Evolutionary conservation across 2,797 vertebrate genomes (phyloP).

Genomic region (Lepidocolaptes lacrymiger): DNA sequence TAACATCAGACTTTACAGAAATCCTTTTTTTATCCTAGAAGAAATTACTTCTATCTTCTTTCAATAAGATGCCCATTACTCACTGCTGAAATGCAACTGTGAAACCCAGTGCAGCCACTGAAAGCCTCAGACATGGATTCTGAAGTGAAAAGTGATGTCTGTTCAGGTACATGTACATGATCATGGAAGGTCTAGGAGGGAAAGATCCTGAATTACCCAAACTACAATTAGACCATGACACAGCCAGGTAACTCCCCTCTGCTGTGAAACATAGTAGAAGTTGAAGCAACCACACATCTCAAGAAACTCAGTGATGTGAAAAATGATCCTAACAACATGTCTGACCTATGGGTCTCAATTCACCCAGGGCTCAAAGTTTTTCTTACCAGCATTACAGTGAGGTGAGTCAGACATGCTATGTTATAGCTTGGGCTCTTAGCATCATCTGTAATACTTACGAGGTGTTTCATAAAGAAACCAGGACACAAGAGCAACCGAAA

Average conservation of each 20-base stretch:
- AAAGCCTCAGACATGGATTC: neutral
- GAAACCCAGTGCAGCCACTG: neutral
- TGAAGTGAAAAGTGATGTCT: neutral
- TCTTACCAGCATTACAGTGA: neutral
- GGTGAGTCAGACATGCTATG: neutral
- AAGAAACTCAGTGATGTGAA: neutral
- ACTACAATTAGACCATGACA: neutral
- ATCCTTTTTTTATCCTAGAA: neutral
- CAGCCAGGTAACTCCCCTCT: neutral
- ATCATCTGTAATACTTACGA: neutral
- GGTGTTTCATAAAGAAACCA: neutral
- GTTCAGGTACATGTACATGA: rapidly evolving
- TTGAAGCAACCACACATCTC: neutral
- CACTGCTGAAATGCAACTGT: neutral
- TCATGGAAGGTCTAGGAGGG: neutral
- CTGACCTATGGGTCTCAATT: neutral
- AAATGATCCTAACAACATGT: neutral
- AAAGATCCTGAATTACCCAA: neutral
- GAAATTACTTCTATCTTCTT: neutral
- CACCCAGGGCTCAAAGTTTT: neutral
- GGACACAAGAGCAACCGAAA: neutral
- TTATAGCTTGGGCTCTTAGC: neutral
- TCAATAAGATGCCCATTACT: neutral
- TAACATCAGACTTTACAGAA: neutral
- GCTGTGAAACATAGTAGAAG: neutral